These are phyloP conservation scores for Laupala kohalensis DNA, from an alignment of 1,140 invertebrate genomes.

Conservation along the genomic window DNA sequence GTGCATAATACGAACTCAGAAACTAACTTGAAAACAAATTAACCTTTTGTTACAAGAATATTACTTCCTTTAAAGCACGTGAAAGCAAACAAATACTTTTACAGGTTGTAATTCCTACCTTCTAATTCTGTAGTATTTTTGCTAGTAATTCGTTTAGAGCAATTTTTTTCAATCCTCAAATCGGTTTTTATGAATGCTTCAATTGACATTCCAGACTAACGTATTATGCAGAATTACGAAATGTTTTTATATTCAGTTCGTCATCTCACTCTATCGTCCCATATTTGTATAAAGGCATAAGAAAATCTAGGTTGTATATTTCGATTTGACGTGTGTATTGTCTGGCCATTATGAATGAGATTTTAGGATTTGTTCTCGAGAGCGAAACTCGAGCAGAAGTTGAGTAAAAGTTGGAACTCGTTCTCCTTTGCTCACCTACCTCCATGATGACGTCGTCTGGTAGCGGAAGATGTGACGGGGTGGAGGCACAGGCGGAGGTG, in stretches of 20 bases:
- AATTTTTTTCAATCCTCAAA: no score
- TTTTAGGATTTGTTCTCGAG: background rate
- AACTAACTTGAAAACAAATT: background rate
- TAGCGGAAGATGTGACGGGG: no score
- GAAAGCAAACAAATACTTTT: background rate
- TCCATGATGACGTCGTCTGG: background rate
- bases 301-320: no score
- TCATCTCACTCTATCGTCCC: no score
- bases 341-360: background rate
- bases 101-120: no score
- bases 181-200: no score
- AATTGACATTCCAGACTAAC: no score
- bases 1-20: background rate
- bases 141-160: no score
- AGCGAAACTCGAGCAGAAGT: background rate
- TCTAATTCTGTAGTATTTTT: no score
- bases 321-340: background rate
- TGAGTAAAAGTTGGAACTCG: background rate
- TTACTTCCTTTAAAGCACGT: background rate
- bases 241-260: no score
- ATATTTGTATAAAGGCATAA: no score
- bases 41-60: background rate
- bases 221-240: no score
- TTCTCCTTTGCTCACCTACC: background rate
- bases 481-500: background rate